Evolutionary conservation across 1,140 invertebrate species (phyloP).

Genomic region (Epicauta chinensis): DNA sequence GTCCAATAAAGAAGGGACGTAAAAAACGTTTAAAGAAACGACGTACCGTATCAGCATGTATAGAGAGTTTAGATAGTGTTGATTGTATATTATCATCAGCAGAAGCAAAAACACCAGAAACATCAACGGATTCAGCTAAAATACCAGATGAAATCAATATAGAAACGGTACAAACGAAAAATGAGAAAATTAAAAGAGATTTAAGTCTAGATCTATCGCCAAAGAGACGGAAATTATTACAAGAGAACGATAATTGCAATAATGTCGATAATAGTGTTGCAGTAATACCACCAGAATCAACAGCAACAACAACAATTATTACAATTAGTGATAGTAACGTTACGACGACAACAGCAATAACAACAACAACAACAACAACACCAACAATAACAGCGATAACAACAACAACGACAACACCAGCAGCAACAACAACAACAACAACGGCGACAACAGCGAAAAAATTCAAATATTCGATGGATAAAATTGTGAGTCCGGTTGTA

Average conservation of each 20-base stretch:
- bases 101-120: constrained; percentile 39
- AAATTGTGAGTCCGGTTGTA: constrained; percentile 88
- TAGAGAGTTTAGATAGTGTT: neutral
- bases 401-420: constrained; percentile 40
- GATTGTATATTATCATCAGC: constrained; percentile 21
- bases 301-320: too few species aligned
- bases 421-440: too few species aligned
- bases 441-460: constrained; percentile 41
- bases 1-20: constrained; percentile 55
- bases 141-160: constrained; percentile 29
- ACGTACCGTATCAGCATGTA: constrained; percentile 48
- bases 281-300: too few species aligned
- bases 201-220: constrained; percentile 24
- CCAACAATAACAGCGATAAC: constrained; percentile 38
- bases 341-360: too few species aligned
- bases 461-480: constrained; percentile 67
- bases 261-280: constrained; percentile 7
- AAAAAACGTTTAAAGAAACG: constrained; percentile 52
- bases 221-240: constrained; percentile 24
- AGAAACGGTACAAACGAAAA: constrained; percentile 14
- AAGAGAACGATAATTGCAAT: constrained; percentile 28
- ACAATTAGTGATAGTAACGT: too few species aligned
- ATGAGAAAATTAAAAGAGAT: constrained; percentile 25
- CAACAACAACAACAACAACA: constrained; percentile 18
- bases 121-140: constrained; percentile 36